Evolutionary conservation across 2,113 vertebrate genomes (phyloP).

Genomic region (Psephotus haematonotus): DNA sequence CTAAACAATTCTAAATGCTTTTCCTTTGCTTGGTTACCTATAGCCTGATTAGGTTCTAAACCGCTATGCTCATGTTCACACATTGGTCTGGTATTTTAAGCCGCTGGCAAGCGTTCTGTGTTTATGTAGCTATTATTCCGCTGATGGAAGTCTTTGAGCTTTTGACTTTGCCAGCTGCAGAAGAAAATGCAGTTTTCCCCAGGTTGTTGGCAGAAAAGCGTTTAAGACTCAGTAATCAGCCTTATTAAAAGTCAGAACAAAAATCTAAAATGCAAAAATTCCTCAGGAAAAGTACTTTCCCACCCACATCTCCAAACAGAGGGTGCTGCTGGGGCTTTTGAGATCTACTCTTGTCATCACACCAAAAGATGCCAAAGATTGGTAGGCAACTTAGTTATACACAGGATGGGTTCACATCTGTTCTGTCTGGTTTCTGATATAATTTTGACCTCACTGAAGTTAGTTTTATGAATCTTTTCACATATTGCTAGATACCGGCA

Average conservation of each 20-base stretch:
- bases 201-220: neutral
- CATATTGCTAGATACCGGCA: neutral
- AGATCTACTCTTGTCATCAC: neutral
- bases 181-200: neutral
- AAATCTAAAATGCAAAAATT: neutral
- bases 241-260: neutral
- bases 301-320: neutral
- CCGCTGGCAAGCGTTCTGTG: neutral
- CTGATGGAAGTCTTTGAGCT: neutral
- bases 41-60: neutral
- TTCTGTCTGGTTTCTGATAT: constrained; percentile 1
- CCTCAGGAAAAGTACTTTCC: neutral
- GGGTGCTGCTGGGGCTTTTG: neutral
- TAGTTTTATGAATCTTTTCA: neutral
- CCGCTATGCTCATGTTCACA: neutral
- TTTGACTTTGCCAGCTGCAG: neutral
- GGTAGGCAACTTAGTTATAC: neutral
- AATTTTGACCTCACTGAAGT: neutral
- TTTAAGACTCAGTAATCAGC: neutral
- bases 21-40: neutral
- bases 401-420: neutral
- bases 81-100: neutral
- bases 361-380: neutral
- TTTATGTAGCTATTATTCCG: neutral
- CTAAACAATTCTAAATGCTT: neutral